A percentile compares a stretch with the other conserved stretches of the same genome.
phyloP scores from a whole-genome alignment of 1,140 invertebrate species.

The Zophobas morio region DNA sequence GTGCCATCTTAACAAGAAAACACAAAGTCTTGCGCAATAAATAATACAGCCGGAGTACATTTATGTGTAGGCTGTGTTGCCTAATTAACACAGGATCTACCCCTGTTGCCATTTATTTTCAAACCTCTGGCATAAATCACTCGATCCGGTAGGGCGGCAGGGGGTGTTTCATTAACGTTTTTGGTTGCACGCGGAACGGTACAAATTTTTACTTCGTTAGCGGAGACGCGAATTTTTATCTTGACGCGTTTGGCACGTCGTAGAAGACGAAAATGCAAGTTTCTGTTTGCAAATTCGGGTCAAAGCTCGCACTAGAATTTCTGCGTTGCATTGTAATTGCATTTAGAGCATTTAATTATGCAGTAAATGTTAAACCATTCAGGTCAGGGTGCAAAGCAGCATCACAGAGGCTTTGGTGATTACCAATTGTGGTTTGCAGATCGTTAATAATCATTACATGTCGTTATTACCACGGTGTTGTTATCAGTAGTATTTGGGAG shows the following conservation, averaged over 20 bases:
- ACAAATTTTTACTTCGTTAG: not conserved
- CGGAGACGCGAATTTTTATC: too few species aligned
- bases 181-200: not conserved
- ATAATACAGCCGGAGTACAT: slow-evolving; percentile 44
- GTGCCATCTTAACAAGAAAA: slow-evolving; percentile 47
- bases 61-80: slow-evolving; percentile 37
- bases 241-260: too few species aligned
- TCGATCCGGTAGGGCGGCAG: not conserved
- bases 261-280: too few species aligned
- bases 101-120: slow-evolving; percentile 28
- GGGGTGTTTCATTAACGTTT: slow-evolving; percentile 21
- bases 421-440: slow-evolving; percentile 35
- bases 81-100: slow-evolving; percentile 44
- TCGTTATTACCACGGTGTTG: slow-evolving; percentile 22
- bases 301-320: not conserved
- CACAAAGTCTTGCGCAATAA: slow-evolving; percentile 29
- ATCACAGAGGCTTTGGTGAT: slow-evolving; percentile 34
- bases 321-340: slow-evolving; percentile 13
- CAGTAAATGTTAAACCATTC: slow-evolving; percentile 28
- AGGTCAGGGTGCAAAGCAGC: slow-evolving; percentile 36
- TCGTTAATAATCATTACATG: slow-evolving; percentile 41
- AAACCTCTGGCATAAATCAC: slow-evolving; percentile 26
- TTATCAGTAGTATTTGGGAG: slow-evolving; percentile 26
- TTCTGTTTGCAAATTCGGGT: not conserved
- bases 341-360: slow-evolving; percentile 33